These are phyloP conservation scores for Carpatolechia fugitivella DNA, from an alignment of 2,888 invertebrate species.

Conservation along the genomic window DNA sequence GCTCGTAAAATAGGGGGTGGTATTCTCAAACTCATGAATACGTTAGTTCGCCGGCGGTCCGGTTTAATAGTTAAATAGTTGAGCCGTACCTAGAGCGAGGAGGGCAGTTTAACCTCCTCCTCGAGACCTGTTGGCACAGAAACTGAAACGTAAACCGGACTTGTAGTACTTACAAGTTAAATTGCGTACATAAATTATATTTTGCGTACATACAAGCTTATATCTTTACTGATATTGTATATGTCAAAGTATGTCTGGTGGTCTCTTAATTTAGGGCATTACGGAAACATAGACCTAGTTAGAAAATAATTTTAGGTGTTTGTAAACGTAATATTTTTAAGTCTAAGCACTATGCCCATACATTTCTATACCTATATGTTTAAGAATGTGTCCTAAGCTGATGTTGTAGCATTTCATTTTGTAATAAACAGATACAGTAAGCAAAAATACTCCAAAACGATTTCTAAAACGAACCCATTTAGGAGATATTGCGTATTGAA, in stretches of 20 bases:
- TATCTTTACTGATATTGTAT: no score
- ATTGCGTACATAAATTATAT: not conserved
- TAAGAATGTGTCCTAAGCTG: no score
- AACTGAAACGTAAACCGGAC: constrained; percentile 3
- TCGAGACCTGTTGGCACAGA: constrained; percentile 29
- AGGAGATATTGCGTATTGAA: constrained; percentile 47
- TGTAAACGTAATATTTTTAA: no score
- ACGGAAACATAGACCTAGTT: no score
- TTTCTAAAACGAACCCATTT: constrained; percentile 31
- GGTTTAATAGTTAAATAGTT: constrained; percentile 73
- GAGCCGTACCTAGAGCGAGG: constrained; percentile 39
- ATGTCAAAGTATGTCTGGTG: no score
- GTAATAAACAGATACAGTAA: no score
- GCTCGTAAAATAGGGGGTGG: constrained; percentile 67
- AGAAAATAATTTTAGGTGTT: no score
- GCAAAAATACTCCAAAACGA: not conserved
- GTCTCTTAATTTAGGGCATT: no score
- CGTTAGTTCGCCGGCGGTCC: constrained; percentile 58
- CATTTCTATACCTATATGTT: no score
- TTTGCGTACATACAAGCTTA: not conserved
- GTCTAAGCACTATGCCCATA: no score
- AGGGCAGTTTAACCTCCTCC: constrained; percentile 35
- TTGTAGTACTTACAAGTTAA: not conserved
- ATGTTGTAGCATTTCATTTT: no score
- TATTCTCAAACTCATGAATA: constrained; percentile 74